Evolutionary conservation across 1,140 invertebrate genomes (phyloP), one percentile per base, ranked within the genome.

Genomic region (Drosophila triauraria): DNA sequence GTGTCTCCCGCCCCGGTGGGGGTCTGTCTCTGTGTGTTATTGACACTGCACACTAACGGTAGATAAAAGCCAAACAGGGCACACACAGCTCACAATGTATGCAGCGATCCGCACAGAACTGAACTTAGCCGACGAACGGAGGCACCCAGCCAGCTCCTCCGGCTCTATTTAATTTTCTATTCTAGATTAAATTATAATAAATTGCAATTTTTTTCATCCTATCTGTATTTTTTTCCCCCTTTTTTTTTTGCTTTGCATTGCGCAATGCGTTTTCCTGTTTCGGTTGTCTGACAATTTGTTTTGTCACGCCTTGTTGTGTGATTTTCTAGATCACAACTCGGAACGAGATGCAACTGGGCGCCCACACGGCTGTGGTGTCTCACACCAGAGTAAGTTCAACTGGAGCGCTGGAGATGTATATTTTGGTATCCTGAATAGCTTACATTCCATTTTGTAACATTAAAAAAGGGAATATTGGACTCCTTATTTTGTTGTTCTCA

Each of bases 101-200:
- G 83, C 80, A 87, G 43, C 65, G 43, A 38, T 61, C 40, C 25
- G 51, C 40, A 3, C 23, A 50, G 30, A 71, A 43, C 40, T 30
- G 32, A 64, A 38, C 43, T 23, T 15, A 68, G 32, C 27, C 17
- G 64, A 56, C 27, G 43, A 35, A 43, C 44, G 38, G 54, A 47
- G 56, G 54, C 56, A 58, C 43, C 50, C 40, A 50, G 27, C 72
- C 53, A 38, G 32, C 53, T 54, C 53, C 53, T 77, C 58, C 57
- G 80, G 40, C 63, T 87, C 77, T 88, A 78, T 87, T 87, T 88
- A 68, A 88, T 87, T 87, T 87, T 75, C 84, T 88, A 87, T 87
- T 87, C 84, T 81, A 90, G 85, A 88, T 88, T 88, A 88, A 90
- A 88, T 88, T 88, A 88, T 88, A 88, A 88, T 88, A 88, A 88